Evolutionary conservation across 2,888 invertebrate genomes (phyloP).

Genomic region (Patella ulyssiponensis): DNA sequence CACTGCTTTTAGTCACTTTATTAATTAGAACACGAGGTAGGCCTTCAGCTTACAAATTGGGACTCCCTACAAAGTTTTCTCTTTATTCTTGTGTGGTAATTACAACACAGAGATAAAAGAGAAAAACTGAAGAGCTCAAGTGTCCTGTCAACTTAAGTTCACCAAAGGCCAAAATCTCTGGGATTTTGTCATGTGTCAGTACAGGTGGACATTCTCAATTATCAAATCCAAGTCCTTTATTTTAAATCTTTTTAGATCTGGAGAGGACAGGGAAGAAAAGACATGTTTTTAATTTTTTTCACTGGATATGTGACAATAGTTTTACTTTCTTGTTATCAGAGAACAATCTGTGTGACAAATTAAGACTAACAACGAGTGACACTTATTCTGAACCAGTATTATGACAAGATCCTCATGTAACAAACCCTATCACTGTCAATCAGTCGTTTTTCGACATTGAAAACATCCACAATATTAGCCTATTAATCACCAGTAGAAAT

Average conservation of each 20-base stretch:
- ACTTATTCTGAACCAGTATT: not conserved
- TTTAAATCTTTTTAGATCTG: not conserved
- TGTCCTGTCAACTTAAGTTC: constrained; percentile 5
- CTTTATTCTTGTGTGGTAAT: not conserved
- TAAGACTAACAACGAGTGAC: not conserved
- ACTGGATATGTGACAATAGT: too few relatives aligned
- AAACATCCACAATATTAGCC: not conserved
- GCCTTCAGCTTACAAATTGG: not conserved
- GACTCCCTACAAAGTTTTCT: not conserved
- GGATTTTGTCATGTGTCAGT: constrained; percentile 9
- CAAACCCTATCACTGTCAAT: not conserved
- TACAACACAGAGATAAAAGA: constrained; percentile 2
- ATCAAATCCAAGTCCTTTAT: not conserved
- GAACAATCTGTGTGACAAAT: constrained; percentile 6
- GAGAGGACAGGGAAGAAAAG: too few relatives aligned
- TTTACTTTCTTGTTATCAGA: too few relatives aligned
- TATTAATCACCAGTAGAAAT: constrained; percentile 2
- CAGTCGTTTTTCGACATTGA: not conserved
- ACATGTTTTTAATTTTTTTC: too few relatives aligned
- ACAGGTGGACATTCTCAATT: constrained; percentile 9
- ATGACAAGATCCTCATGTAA: constrained; percentile 1
- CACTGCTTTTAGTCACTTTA: not conserved
- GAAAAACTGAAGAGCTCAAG: constrained; percentile 3
- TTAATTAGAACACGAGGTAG: too few relatives aligned
- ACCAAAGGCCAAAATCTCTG: constrained; percentile 11